These are phyloP conservation scores for Ciona savignyi DNA, from an alignment of 23 tunicate genomes.

Conservation along the genomic window DNA sequence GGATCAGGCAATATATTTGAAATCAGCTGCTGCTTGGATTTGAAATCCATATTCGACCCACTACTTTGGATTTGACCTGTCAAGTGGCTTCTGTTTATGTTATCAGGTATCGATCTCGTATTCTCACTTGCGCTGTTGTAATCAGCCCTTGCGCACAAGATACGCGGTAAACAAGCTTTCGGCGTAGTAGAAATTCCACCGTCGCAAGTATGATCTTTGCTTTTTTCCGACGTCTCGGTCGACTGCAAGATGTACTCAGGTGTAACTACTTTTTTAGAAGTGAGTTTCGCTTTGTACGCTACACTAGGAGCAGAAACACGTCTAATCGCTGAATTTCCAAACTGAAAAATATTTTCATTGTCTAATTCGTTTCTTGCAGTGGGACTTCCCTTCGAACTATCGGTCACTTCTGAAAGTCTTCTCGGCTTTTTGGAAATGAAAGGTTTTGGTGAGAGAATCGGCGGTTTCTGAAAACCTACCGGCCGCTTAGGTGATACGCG, in stretches of 20 bases:
- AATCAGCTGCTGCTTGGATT: not conserved
- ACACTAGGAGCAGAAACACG: conserved; percentile 12
- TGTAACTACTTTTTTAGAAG: not conserved
- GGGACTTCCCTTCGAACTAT: not conserved
- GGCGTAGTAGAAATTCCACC: not conserved
- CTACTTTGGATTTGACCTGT: not conserved
- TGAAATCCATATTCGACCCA: not conserved
- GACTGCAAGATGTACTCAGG: not conserved
- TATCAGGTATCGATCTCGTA: not conserved
- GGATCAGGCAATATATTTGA: not conserved
- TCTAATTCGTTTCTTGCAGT: not conserved
- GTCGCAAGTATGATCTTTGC: not conserved
- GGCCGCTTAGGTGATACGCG: not conserved
- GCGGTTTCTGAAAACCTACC: conserved; percentile 13
- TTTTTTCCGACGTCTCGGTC: not conserved
- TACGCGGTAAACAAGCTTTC: conserved; percentile 1
- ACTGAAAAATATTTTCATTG: not conserved
- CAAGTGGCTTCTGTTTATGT: not conserved
- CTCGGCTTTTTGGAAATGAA: conserved; percentile 25
- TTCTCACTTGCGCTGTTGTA: not conserved
- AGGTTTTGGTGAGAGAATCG: conserved; percentile 52
- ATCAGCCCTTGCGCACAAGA: not conserved
- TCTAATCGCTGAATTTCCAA: not conserved
- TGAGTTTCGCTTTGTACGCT: not conserved
- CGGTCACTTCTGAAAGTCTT: not conserved